phyloP scores from a whole-genome alignment of 2,888 invertebrate genomes.

The Hemicrepidius hirtus region DNA sequence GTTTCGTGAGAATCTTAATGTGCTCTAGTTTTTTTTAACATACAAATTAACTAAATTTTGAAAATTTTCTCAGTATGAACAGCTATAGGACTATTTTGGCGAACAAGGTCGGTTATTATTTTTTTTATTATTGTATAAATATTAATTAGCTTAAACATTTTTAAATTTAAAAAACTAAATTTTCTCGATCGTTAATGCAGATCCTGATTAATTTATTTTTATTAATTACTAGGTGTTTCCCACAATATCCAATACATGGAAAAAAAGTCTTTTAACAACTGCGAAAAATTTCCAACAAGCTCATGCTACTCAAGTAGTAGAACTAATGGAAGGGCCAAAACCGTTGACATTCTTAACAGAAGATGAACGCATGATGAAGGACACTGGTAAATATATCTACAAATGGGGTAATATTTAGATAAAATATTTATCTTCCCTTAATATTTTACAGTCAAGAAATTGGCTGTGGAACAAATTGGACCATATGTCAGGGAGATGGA shows the following conservation, averaged over 20 bases:
- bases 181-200: too few relatives aligned
- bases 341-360: conserved; percentile 90
- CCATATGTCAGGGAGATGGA: conserved; percentile 97
- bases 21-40: not conserved
- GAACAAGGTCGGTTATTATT: conserved; percentile 22
- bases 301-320: conserved; percentile 1
- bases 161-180: too few relatives aligned
- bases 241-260: conserved; percentile 52
- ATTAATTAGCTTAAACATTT: not conserved
- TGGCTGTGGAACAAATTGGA: conserved; percentile 91
- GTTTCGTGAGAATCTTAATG: not conserved
- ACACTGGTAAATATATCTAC: conserved; percentile 82
- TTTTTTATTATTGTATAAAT: not conserved
- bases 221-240: conserved; percentile 42
- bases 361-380: conserved; percentile 93
- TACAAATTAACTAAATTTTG: not conserved
- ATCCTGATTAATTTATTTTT: not conserved
- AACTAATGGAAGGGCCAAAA: conserved; percentile 63
- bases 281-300: conserved; percentile 44
- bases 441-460: conserved; percentile 81
- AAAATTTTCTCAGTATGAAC: conserved; percentile 30
- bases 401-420: conserved; percentile 36
- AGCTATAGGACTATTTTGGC: conserved; percentile 23
- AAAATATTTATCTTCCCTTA: conserved; percentile 19
- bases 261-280: conserved; percentile 49